Percentiles rank a stretch among this genome's conserved stretches.
These are phyloP conservation scores for Noctua fimbriata DNA, from an alignment of 2,888 invertebrate species.

Conservation along the genomic window DNA sequence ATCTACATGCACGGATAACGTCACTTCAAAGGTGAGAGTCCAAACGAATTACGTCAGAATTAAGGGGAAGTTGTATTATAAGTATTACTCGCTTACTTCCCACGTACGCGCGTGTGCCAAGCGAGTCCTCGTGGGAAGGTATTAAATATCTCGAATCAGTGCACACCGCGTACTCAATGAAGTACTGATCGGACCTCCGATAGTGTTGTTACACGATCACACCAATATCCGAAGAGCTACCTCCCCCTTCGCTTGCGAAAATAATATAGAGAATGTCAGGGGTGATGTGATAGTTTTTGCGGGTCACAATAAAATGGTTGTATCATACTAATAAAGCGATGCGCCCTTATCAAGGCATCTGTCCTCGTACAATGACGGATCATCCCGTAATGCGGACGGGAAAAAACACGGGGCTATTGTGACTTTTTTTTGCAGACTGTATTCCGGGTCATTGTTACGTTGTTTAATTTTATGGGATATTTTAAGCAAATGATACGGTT, in stretches of 20 bases:
- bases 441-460: conserved; percentile 86
- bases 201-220: conserved; percentile 77
- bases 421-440: conserved; percentile 80
- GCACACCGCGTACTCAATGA: conserved; percentile 82
- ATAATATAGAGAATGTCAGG: conserved; percentile 11
- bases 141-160: conserved; percentile 85
- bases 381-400: conserved; percentile 87
- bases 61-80: conserved; percentile 44
- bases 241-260: conserved; percentile 64
- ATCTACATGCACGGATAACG: conserved; percentile 37
- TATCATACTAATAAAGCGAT: conserved; percentile 86
- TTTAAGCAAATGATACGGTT: conserved; percentile 90
- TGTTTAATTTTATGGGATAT: conserved; percentile 89
- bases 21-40: conserved; percentile 59
- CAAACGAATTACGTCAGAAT: conserved; percentile 58
- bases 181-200: conserved; percentile 82
- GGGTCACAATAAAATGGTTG: conserved; percentile 76
- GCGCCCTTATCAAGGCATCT: conserved; percentile 88
- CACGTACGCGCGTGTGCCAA: conserved; percentile 82
- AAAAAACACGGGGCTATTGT: conserved; percentile 83
- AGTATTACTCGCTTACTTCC: conserved; percentile 68
- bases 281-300: conserved; percentile 49
- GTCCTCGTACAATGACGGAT: conserved; percentile 87
- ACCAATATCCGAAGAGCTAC: conserved; percentile 74
- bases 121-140: conserved; percentile 87